These are phyloP conservation scores for Lophura nycthemera DNA, from an alignment of 2,113 vertebrate genomes.

Conservation along the genomic window DNA sequence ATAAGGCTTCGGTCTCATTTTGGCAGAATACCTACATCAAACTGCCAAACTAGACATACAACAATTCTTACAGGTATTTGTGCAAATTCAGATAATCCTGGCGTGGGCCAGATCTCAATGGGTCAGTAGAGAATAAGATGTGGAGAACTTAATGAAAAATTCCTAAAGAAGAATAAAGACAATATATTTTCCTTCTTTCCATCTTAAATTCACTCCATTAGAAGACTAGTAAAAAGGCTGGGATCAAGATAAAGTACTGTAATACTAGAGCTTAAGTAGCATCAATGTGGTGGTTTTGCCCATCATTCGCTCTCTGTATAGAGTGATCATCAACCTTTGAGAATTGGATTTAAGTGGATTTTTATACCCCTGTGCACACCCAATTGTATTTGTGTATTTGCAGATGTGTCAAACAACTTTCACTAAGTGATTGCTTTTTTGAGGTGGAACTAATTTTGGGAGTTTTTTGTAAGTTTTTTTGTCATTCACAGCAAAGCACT, in stretches of 20 bases:
- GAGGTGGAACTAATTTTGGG: not conserved
- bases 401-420: not conserved
- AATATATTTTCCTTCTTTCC: not conserved
- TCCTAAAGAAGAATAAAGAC: not conserved
- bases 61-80: constrained; percentile 2
- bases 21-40: not conserved
- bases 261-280: accelerated
- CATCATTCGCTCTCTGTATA: not conserved
- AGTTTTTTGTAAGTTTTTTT: not conserved
- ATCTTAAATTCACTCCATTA: not conserved
- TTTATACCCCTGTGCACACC: not conserved
- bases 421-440: not conserved
- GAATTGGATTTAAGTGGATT: not conserved
- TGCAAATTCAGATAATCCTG: constrained; percentile 6
- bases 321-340: not conserved
- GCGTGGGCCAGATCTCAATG: not conserved
- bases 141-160: not conserved
- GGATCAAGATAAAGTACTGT: not conserved
- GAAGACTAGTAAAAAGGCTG: not conserved
- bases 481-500: not conserved
- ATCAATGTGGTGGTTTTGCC: not conserved
- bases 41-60: constrained; percentile 31
- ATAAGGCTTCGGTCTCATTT: constrained; percentile 47
- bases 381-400: not conserved
- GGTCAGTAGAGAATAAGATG: not conserved